phyloP scores from a whole-genome alignment of 2,888 invertebrate species.

The Erannis defoliaria region DNA sequence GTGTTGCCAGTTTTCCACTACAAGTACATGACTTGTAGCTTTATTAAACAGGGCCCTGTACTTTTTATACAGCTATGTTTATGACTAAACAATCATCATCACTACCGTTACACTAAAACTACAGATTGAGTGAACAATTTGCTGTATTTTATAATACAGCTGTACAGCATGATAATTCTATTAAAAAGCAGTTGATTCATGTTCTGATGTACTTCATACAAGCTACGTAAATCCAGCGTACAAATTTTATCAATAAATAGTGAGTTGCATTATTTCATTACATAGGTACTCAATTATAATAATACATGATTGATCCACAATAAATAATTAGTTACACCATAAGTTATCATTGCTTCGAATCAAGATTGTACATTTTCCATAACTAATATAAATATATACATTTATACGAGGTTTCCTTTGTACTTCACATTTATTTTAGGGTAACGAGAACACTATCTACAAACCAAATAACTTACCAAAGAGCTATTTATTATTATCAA shows the following conservation, averaged over 20 bases:
- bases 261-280: conserved; percentile 21
- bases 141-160: no score
- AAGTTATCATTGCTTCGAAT: conserved; percentile 34
- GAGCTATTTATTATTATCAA: conserved; percentile 17
- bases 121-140: no score
- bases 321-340: conserved; percentile 23
- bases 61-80: no score
- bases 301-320: conserved; percentile 31
- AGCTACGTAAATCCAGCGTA: neutral
- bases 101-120: no score
- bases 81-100: no score
- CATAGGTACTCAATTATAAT: conserved; percentile 20
- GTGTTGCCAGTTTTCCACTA: no score
- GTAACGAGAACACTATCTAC: conserved; percentile 46
- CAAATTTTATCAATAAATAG: conserved; percentile 10
- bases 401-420: conserved; percentile 54
- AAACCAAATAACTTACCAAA: conserved; percentile 38
- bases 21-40: no score
- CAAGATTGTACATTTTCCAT: conserved; percentile 45
- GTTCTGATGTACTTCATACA: no score
- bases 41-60: no score
- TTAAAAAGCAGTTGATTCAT: neutral
- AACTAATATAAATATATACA: conserved; percentile 50
- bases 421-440: conserved; percentile 51
- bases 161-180: no score